Evolutionary conservation across 1,140 invertebrate genomes (phyloP).

Genomic region (Drosophila busckii): DNA sequence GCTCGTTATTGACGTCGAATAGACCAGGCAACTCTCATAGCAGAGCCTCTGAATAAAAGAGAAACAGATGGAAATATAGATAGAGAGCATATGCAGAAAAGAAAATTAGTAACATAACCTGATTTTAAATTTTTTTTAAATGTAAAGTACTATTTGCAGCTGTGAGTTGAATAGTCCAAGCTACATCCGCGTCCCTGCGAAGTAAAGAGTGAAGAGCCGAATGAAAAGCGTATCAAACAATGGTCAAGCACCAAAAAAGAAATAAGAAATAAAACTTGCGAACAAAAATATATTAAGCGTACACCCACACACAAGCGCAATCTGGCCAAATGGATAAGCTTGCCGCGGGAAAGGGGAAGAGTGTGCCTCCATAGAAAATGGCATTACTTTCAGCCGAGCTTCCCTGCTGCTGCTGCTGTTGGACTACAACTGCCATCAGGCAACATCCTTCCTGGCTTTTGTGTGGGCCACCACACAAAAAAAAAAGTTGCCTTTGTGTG

Average conservation of each 20-base stretch:
- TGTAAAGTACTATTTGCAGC: slow-evolving; percentile 65
- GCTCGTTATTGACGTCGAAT: slow-evolving; percentile 53
- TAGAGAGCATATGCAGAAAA: neutral
- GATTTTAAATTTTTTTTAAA: slow-evolving; percentile 56
- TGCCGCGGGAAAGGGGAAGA: slow-evolving; percentile 23
- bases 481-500: no score
- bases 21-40: neutral
- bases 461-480: slow-evolving; percentile 13
- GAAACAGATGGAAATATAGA: neutral
- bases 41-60: neutral
- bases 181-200: slow-evolving; percentile 43
- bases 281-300: slow-evolving; percentile 11
- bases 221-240: slow-evolving; percentile 44
- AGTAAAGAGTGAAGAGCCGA: slow-evolving; percentile 48
- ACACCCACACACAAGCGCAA: slow-evolving; percentile 20
- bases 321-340: slow-evolving; percentile 75
- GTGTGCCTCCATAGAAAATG: slow-evolving; percentile 43
- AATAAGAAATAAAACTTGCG: slow-evolving; percentile 9
- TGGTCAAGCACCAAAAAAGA: slow-evolving; percentile 29
- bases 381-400: slow-evolving; percentile 37
- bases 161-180: slow-evolving; percentile 9
- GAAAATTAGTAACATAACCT: slow-evolving; percentile 68
- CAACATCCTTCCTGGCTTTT: slow-evolving; percentile 42
- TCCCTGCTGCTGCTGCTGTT: neutral
- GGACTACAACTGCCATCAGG: slow-evolving; percentile 25